Conservation (phyloP, 2,888 invertebrate species). For the Pherbina coryleti region DNA sequence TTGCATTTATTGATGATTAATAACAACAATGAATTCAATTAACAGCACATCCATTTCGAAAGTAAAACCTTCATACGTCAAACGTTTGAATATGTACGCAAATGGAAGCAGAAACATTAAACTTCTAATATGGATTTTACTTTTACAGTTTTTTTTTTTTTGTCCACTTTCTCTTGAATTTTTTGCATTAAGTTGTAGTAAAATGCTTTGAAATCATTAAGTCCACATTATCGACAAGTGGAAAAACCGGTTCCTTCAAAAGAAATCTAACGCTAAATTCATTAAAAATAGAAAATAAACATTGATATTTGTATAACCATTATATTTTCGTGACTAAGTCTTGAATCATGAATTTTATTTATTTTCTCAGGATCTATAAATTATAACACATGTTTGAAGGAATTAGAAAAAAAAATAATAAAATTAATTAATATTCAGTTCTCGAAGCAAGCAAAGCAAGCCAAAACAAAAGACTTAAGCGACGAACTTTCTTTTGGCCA, state of each 20-base stretch:
- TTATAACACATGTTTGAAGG: not conserved
- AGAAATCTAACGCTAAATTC: conserved; percentile 18
- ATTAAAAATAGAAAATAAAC: not conserved
- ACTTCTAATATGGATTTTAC: conserved; percentile 61
- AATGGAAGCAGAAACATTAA: conserved; percentile 28
- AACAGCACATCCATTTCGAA: conserved; percentile 24
- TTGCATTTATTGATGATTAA: no score
- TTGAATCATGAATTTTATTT: not conserved
- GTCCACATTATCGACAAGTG: conserved; percentile 5
- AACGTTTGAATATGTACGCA: conserved; percentile 8
- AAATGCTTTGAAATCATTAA: conserved; percentile 23
- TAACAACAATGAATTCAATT: conserved; percentile 4
- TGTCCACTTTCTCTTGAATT: conserved; percentile 60
- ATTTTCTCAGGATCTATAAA: not conserved
- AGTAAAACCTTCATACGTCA: conserved; percentile 22
- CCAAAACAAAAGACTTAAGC: conserved; percentile 43
- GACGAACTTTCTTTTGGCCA: conserved; percentile 45
- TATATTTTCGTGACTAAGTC: not conserved
- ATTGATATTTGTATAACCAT: no score
- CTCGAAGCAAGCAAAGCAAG: not conserved
- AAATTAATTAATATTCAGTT: no score
- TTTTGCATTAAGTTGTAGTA: conserved; percentile 29
- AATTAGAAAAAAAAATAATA: no score
- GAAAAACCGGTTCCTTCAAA: conserved; percentile 26
- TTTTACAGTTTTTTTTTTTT: conserved; percentile 48